Base-by-base conservation (phyloP, 2,113 vertebrate genomes). In the Gobius niger region DNA sequence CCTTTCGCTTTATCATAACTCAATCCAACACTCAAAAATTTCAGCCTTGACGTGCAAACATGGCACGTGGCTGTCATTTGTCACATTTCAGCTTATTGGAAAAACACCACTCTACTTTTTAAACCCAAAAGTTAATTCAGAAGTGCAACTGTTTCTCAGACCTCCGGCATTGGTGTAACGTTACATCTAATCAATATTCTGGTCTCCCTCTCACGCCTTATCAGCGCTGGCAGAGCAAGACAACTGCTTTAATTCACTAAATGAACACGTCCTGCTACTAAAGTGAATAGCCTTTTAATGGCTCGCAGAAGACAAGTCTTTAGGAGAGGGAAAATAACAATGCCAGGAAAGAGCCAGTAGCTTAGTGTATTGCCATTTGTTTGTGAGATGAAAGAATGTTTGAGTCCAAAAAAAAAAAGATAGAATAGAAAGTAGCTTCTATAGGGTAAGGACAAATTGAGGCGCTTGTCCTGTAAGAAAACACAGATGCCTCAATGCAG, bases 241-340 rank as follows among this genome's bases (percentile, higher is more conserved):
- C 78, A 68, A 24, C 52, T 50, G 75, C 82, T 73, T 73, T 82
- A 78, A 86, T 89, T 83, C 82, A 73, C 70, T 72, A 76, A 87
- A 90, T 84, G 57, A 88, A 80, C 72, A 80, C 65, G 71, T 70
- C 70, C 56, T 77, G 67, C 80, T 85, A 82, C 73, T 78, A 34
- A 77, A 86, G 77, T 77, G 57, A 85, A 88, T 84, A 65, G 74
- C 69, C 50, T 78, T 80, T 85, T 87, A 88, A 87, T 77, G 68
- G 78, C 81, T 84, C 78, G 82, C 72, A 13, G 72, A n/a, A 75
- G 81, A 82, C 73, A 50, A 60, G 54, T 67, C 52, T 68, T 70
- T 57, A 63, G 65, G 73, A 73, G 44, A 65, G 50, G 47, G 24
- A 57, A 68, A 76, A 24, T 4, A 52, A 67, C 34, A 40, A 59